A percentile compares a stretch with the other conserved stretches of the same genome.
Evolutionary conservation across 92 coral and sea anemone species (phyloP).

Genomic region (Palythoa caribaeorum): DNA sequence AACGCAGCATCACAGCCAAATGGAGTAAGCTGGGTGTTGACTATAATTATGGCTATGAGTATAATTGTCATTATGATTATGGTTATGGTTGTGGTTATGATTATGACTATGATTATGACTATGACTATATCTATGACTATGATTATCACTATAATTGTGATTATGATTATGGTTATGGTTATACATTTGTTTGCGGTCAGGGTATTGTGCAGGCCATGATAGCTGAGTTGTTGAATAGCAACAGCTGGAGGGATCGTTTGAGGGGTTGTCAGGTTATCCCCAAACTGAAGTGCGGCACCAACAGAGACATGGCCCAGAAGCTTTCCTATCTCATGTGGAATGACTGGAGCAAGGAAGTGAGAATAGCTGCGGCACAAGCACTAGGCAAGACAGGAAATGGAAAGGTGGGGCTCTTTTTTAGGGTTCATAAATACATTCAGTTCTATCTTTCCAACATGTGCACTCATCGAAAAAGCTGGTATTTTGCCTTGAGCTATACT

Average conservation of each 20-base stretch:
- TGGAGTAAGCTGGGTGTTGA: too few species aligned
- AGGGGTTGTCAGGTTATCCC: slow-evolving; percentile 95
- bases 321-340: slow-evolving; percentile 98
- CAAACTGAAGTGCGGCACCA: slow-evolving; percentile 86
- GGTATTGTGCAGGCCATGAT: slow-evolving; percentile 94
- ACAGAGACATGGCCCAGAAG: slow-evolving; percentile 96
- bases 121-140: too few species aligned
- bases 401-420: slow-evolving; percentile 61
- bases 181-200: slow-evolving; percentile 43
- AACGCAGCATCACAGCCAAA: too few species aligned
- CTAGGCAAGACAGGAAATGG: slow-evolving; percentile 98
- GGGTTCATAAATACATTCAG: too few species aligned
- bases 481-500: too few species aligned
- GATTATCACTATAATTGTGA: too few species aligned
- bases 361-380: slow-evolving; percentile 96
- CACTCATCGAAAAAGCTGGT: too few species aligned
- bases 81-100: too few species aligned
- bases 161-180: neutral
- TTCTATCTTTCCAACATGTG: too few species aligned
- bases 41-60: too few species aligned
- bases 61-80: too few species aligned
- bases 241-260: slow-evolving; percentile 93
- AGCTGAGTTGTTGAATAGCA: slow-evolving; percentile 94
- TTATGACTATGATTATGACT: too few species aligned
- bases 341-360: slow-evolving; percentile 95